phyloP scores from a whole-genome alignment of 2,113 vertebrate species.

The Carassius carassius region DNA sequence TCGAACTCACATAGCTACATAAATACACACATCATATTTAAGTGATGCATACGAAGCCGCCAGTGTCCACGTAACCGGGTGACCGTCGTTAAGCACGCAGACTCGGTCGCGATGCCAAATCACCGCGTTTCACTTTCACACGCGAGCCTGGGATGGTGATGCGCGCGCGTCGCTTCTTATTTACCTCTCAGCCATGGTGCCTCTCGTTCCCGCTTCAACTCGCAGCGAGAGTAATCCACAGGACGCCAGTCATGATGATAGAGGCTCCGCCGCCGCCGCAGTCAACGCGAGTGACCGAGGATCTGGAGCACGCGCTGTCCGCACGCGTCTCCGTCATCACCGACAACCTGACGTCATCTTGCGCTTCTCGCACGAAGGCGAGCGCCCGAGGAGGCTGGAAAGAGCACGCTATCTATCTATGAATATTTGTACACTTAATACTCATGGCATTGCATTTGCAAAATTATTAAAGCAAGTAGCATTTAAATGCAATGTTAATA shows the following conservation, averaged over 20 bases:
- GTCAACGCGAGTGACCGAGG: no score
- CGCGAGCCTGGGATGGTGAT: no score
- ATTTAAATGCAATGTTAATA: neutral
- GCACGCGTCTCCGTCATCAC: no score
- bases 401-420: constrained; percentile 17
- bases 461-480: neutral
- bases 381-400: neutral
- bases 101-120: neutral
- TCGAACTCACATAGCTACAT: neutral
- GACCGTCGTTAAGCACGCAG: neutral
- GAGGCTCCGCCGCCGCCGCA: no score
- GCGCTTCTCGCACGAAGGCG: no score
- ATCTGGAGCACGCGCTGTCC: no score
- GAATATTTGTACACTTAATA: no score
- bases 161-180: neutral
- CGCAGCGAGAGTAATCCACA: no score
- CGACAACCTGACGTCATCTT: no score
- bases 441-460: neutral
- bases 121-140: neutral
- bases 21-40: neutral
- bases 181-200: constrained; percentile 23
- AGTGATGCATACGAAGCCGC: neutral
- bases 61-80: neutral
- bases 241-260: no score
- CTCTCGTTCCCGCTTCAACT: no score